phyloP scores from a whole-genome alignment of 2,888 invertebrate species.

The Ophraella communa region DNA sequence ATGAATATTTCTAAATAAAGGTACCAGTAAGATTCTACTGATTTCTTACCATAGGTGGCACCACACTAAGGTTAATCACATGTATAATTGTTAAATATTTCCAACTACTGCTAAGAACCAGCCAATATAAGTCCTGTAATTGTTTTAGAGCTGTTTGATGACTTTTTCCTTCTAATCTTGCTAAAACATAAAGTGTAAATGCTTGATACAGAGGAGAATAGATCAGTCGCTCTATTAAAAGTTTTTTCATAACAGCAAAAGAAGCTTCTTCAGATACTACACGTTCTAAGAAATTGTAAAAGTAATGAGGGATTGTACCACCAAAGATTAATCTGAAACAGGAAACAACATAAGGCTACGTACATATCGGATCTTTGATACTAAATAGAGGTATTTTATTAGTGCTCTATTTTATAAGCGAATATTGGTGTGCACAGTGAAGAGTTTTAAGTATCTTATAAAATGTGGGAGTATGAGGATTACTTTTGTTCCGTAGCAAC shows the following conservation, averaged over 20 bases:
- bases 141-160: constrained; percentile 71
- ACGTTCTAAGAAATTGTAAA: constrained; percentile 70
- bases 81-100: constrained; percentile 79
- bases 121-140: constrained; percentile 69
- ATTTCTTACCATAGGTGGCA: constrained; percentile 76
- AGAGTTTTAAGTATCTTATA: too few relatives aligned
- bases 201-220: constrained; percentile 78
- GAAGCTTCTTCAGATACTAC: constrained; percentile 65
- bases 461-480: too few relatives aligned
- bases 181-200: constrained; percentile 75
- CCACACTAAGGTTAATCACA: constrained; percentile 74
- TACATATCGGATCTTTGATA: too few relatives aligned
- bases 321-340: constrained; percentile 74
- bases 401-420: too few relatives aligned
- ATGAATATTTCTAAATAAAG: not conserved
- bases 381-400: too few relatives aligned
- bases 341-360: not conserved
- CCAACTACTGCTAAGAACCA: constrained; percentile 75
- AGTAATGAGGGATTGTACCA: constrained; percentile 80
- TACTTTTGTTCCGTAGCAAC: too few relatives aligned
- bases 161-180: constrained; percentile 78
- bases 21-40: not conserved
- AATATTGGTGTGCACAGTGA: too few relatives aligned
- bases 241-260: constrained; percentile 63
- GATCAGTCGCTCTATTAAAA: constrained; percentile 74